Evolutionary conservation across 2,888 invertebrate species (phyloP).

Genomic region (Xestoiulus laeticollis): DNA sequence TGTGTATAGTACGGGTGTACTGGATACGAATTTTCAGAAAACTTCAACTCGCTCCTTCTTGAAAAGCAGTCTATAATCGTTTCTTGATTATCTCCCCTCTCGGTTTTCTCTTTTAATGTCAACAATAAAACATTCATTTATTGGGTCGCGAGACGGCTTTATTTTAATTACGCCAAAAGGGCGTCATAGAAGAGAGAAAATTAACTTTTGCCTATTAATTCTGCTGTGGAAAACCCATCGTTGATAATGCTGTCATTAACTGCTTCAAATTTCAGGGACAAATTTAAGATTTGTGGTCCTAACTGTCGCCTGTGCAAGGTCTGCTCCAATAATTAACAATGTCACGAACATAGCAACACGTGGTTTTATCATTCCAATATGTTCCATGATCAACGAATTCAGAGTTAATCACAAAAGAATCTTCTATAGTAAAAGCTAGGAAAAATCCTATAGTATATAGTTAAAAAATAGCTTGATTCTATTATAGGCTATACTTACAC

Average conservation of each 20-base stretch:
- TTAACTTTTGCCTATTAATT: not conserved
- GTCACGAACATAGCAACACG: no score
- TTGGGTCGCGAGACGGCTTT: not conserved
- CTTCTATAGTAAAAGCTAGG: no score
- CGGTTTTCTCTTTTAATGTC: not conserved
- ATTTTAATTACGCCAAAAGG: not conserved
- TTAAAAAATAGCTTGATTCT: no score
- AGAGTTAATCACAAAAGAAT: no score
- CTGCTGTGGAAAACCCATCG: not conserved
- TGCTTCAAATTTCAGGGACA: not conserved
- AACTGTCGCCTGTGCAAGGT: not conserved
- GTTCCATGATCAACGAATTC: no score
- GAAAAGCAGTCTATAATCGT: not conserved
- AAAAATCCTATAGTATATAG: no score
- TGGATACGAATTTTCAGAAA: not conserved
- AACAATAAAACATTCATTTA: constrained; percentile 8
- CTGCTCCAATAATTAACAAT: no score
- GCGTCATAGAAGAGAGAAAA: not conserved
- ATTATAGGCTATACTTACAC: no score
- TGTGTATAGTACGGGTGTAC: not conserved
- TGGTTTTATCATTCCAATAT: no score
- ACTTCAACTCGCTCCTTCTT: not conserved
- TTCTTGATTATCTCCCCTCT: constrained; percentile 4
- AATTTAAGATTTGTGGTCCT: not conserved
- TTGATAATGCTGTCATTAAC: not conserved